phyloP scores from a whole-genome alignment of 2,797 vertebrate genomes.

The Centroberyx gerrardi region DNA sequence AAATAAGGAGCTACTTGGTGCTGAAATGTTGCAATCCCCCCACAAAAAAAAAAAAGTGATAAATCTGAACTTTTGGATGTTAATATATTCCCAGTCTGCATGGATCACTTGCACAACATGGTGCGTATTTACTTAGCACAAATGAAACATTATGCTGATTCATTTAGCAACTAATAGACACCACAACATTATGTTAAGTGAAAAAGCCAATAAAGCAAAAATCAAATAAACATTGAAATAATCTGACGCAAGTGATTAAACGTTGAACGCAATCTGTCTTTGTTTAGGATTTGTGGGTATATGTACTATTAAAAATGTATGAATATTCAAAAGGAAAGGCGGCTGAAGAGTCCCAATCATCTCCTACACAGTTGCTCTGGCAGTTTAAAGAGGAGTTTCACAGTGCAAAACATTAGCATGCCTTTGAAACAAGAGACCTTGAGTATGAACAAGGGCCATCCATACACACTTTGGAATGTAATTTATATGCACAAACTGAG shows the following conservation, averaged over 20 bases:
- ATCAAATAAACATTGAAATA: slow-evolving; percentile 6
- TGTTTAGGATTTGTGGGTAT: slow-evolving; percentile 53
- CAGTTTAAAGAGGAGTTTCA: slow-evolving; percentile 77
- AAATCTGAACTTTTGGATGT: slow-evolving; percentile 27
- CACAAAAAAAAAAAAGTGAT: slow-evolving; percentile 58
- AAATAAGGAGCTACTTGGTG: slow-evolving; percentile 74
- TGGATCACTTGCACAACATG: slow-evolving; percentile 22
- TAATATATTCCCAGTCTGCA: slow-evolving; percentile 15
- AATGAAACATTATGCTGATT: slow-evolving; percentile 11
- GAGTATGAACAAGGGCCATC: slow-evolving; percentile 78
- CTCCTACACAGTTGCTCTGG: slow-evolving; percentile 76
- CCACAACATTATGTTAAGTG: background rate
- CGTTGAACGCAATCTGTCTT: slow-evolving; percentile 22
- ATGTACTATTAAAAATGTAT: slow-evolving; percentile 61
- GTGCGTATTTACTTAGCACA: slow-evolving; percentile 2
- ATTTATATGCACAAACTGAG: slow-evolving; percentile 82
- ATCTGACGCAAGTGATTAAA: slow-evolving; percentile 2
- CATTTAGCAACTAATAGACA: slow-evolving; percentile 31
- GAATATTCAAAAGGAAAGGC: slow-evolving; percentile 74
- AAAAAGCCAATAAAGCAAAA: slow-evolving; percentile 12
- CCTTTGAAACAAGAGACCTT: slow-evolving; percentile 85
- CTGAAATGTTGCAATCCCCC: slow-evolving; percentile 44
- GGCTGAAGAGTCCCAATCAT: slow-evolving; percentile 80
- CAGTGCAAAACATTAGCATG: slow-evolving; percentile 79
- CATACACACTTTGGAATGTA: slow-evolving; percentile 81